Base-by-base conservation (phyloP, 2,888 invertebrate species). In the Antheraea yamamai region DNA sequence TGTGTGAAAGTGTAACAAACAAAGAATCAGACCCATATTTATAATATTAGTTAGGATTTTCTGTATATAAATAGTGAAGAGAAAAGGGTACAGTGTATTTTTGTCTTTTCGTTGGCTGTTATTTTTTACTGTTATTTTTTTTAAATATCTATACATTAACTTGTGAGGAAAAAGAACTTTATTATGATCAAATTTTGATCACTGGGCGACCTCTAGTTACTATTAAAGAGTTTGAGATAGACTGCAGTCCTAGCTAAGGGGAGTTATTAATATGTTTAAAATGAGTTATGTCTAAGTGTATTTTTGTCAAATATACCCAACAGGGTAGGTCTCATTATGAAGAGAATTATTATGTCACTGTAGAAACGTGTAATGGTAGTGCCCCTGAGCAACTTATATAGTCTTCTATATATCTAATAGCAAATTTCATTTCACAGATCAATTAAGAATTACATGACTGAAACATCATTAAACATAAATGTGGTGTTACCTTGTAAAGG, bases 401-500 rank as follows among this genome's bases (percentile, higher is more conserved):
- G 1, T 47, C 12, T 39, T 64, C 26, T 30, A 30, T 1, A 30
- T 14, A 20, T 66, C 14, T 30, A 30, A 66, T 4, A 16, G 51
- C 14, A 47, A 58, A 58, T 23, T 2, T 64, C 6, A 58, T 47
- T 72, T 35, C 26, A 35, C 91, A 91, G 95, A 88, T 83, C 92
- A 90, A 83, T 92, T 93, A 84, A 89, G 85, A 80, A 90, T 85
- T 87, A 88, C 76, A 79, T 95, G 12, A 95, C 80, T 30, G 85
- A 89, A 64, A 87, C 95, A 83, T 89, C 94, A 58, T 95, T 97
- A 10, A 95, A 97, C 89, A 96, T 97, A 0, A 97, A 97, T 89
- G 89, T 96, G 52, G 92, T 97, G 74, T 95, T 98, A 85, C 96
- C 96, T 52, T 96, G 96, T 72, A 96, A 96, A 83, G 97, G 97